Conservation (phyloP, 2,113 vertebrate genomes). For the Heptranchias perlo region DNA sequence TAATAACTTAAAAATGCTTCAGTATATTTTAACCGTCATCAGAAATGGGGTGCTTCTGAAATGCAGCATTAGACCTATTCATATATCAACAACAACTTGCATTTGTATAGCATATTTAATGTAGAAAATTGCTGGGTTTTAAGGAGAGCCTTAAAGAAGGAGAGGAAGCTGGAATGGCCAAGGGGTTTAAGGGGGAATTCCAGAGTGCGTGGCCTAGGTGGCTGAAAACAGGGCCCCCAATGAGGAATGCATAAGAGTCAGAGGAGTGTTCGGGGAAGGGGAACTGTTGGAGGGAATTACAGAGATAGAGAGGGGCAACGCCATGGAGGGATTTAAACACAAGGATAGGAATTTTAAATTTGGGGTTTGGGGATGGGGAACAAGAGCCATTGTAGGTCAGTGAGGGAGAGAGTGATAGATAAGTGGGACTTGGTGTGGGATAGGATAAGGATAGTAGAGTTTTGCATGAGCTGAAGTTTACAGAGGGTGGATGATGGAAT, state of each 20-base stretch:
- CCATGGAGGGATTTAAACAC: neutral
- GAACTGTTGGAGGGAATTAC: neutral
- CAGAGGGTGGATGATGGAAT: neutral
- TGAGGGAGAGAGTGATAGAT: neutral
- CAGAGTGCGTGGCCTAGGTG: too few relatives aligned
- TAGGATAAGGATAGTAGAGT: neutral
- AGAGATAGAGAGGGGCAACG: neutral
- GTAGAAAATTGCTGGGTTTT: too few relatives aligned
- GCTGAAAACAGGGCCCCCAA: too few relatives aligned
- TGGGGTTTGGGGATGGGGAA: neutral
- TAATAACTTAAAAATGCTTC: neutral
- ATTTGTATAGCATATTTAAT: neutral
- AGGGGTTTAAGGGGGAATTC: too few relatives aligned
- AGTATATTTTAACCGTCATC: neutral
- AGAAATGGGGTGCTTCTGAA: neutral
- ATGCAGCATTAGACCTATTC: neutral
- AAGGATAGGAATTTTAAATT: neutral
- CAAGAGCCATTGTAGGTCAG: neutral
- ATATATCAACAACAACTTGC: neutral
- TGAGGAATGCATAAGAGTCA: too few relatives aligned
- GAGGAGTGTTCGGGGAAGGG: neutral
- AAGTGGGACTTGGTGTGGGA: neutral
- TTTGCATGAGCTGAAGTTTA: neutral
- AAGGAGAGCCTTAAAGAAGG: too few relatives aligned
- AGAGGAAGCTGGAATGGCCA: too few relatives aligned